A percentile compares a stretch with the other conserved stretches of the same genome.
Evolutionary conservation across 1,140 invertebrate genomes (phyloP).

Genomic region (Cotesia glomerata): DNA sequence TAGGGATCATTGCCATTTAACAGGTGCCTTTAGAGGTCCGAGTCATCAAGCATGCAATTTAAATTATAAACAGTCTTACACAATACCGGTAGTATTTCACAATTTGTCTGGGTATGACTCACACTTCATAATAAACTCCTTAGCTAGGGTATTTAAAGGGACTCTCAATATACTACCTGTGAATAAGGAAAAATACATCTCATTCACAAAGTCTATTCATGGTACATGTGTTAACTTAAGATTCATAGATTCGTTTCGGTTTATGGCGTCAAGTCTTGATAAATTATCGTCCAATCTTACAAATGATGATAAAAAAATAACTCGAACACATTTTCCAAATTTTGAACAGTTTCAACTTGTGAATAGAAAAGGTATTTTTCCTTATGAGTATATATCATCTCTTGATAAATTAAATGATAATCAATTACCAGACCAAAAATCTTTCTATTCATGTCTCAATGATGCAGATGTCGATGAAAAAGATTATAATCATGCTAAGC

Average conservation of each 20-base stretch:
- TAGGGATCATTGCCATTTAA: neutral
- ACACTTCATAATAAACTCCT: conserved; percentile 11
- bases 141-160: neutral
- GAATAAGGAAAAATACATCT: neutral
- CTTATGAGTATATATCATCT: no score
- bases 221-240: neutral
- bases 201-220: neutral
- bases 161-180: conserved; percentile 7
- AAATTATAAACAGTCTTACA: neutral
- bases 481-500: no score
- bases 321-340: neutral
- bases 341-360: no score
- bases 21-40: neutral
- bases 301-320: neutral
- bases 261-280: neutral
- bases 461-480: no score
- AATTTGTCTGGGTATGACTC: neutral
- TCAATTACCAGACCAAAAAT: no score
- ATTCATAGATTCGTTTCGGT: neutral
- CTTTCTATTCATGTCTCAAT: no score
- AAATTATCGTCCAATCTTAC: neutral
- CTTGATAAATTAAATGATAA: no score
- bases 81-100: neutral
- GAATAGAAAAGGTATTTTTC: no score
- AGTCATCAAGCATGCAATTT: neutral